A percentile compares a stretch with the other conserved stretches of the same genome.
Conservation (phyloP, 2,888 invertebrate species). For the Creontiades dilutus region DNA sequence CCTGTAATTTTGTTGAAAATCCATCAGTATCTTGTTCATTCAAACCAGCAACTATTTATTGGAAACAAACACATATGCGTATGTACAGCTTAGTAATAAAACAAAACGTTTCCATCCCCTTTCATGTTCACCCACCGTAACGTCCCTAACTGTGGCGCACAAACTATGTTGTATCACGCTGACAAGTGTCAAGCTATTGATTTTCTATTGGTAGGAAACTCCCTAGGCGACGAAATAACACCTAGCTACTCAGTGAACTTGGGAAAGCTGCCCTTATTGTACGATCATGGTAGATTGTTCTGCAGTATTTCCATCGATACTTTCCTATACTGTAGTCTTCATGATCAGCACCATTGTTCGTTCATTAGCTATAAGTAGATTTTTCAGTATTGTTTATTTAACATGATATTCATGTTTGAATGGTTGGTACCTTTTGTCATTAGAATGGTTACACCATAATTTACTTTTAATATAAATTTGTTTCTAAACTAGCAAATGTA, state of each 20-base stretch:
- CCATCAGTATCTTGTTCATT: too few relatives aligned
- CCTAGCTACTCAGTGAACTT: background rate
- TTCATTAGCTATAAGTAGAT: background rate
- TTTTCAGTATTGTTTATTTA: background rate
- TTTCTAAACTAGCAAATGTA: too few relatives aligned
- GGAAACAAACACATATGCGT: background rate
- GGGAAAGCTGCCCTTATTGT: background rate
- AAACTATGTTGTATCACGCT: background rate
- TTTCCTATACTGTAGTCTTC: background rate
- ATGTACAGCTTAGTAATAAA: background rate
- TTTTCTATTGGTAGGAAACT: constrained; percentile 31
- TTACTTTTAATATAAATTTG: too few relatives aligned
- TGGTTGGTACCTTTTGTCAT: background rate
- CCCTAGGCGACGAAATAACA: constrained; percentile 57
- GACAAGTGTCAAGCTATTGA: constrained; percentile 47
- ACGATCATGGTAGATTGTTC: background rate
- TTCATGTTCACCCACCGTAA: constrained; percentile 37
- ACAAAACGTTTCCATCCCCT: background rate
- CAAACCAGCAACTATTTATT: too few relatives aligned
- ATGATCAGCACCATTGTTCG: background rate
- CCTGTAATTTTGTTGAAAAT: too few relatives aligned
- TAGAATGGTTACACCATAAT: too few relatives aligned
- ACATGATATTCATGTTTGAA: constrained; percentile 34
- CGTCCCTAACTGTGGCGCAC: background rate
- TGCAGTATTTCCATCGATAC: background rate